phyloP scores from a whole-genome alignment of 2,113 vertebrate genomes.

The Circaetus gallicus region DNA sequence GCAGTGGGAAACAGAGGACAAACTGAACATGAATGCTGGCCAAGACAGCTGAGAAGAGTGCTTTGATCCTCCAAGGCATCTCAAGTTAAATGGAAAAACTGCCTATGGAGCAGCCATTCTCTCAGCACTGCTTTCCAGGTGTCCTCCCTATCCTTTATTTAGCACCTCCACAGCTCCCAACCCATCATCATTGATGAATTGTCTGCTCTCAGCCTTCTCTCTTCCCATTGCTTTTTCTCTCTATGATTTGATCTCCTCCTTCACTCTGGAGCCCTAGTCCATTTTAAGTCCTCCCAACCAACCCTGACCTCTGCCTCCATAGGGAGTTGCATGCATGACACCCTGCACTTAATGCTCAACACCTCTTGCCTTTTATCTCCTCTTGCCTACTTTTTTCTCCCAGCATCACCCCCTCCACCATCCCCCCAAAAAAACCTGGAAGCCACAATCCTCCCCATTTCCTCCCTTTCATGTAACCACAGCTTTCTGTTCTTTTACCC shows the following conservation, averaged over 20 bases:
- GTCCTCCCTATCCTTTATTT: neutral
- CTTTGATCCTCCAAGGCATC: neutral
- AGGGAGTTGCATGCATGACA: neutral
- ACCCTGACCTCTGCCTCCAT: neutral
- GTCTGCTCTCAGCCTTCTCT: neutral
- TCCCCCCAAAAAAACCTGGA: neutral
- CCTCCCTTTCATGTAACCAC: neutral
- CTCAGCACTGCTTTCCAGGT: neutral
- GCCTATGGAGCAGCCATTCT: neutral
- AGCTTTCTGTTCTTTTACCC: neutral
- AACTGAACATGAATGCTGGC: neutral
- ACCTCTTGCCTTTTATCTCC: neutral
- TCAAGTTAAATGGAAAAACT: neutral
- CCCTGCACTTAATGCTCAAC: neutral
- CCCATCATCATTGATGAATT: neutral
- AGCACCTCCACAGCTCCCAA: neutral
- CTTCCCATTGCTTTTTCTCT: neutral
- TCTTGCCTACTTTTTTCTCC: neutral
- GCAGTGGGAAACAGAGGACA: neutral
- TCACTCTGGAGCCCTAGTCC: neutral
- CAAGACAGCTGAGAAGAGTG: neutral
- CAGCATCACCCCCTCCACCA: neutral
- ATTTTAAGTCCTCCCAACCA: neutral
- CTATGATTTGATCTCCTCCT: neutral
- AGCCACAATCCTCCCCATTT: neutral